phyloP scores from a whole-genome alignment of 2,888 invertebrate species.

The Branchipolynoe longqiensis region DNA sequence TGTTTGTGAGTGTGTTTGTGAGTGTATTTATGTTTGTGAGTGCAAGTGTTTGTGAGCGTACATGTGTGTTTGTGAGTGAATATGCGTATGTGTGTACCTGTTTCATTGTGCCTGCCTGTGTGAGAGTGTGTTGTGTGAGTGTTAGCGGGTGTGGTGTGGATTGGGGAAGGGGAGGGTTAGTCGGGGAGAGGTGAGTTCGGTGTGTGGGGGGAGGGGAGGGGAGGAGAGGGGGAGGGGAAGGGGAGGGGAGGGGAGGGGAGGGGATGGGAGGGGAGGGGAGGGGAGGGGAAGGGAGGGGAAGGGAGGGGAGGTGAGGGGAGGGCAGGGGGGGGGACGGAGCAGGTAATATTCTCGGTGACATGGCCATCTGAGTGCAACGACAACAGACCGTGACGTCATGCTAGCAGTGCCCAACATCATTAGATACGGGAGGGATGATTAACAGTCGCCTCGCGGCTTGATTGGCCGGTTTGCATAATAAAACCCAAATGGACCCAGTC shows the following conservation, averaged over 20 bases:
- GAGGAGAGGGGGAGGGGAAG: background rate
- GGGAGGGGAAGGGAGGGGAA: background rate
- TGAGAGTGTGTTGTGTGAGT: too few species aligned
- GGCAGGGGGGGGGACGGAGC: background rate
- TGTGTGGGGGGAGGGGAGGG: background rate
- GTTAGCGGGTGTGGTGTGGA: too few species aligned
- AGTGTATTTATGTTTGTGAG: too few species aligned
- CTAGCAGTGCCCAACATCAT: background rate
- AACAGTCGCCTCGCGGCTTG: too few species aligned
- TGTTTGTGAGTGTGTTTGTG: too few species aligned
- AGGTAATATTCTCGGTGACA: background rate
- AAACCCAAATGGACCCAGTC: too few species aligned
- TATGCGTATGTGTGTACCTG: background rate
- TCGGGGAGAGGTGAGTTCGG: background rate
- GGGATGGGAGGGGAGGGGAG: background rate
- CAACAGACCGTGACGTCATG: conserved; percentile 15
- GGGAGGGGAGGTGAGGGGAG: background rate
- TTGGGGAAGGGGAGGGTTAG: background rate
- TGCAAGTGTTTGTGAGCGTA: background rate
- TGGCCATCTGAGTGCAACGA: conserved; percentile 3
- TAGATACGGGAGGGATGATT: too few species aligned
- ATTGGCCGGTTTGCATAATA: too few species aligned
- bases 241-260: background rate
- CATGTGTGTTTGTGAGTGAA: background rate
- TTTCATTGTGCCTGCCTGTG: too few species aligned